Evolutionary conservation across 2,888 invertebrate genomes (phyloP), one percentile per base, ranked within the genome.

Genomic region (Lampropteryx suffumata): DNA sequence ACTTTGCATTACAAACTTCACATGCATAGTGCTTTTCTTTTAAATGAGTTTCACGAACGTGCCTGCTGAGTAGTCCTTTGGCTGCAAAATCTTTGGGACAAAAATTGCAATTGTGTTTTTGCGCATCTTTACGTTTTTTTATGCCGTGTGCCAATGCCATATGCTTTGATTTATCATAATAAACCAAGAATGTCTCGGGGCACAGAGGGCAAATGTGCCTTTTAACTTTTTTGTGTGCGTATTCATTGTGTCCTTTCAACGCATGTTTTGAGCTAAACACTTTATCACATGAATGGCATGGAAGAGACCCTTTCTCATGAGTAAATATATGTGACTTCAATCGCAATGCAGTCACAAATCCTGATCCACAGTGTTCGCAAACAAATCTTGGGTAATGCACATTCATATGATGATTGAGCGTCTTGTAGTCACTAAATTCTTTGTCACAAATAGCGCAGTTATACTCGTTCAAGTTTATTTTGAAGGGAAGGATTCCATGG

Each of bases 221-320:
- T 52, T 82, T 84, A 0, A 82, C 81, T 55, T 81, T 83, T 69
- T 86, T 88, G 30, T 91, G 91, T 0, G 90, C 85, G 0, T 78
- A 82, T 0, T 90, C 91, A 36, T 82, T 76, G 49, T 92, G 91
- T 47, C 91, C 79, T 9, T 88, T 89, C 45, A 74, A 82, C 0
- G 83, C 76, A 57, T 86, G 85, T 26, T 78, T 79, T 0, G 91
- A 91, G 0, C 84, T 76, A 45, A 91, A 92, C 0, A 88, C 73
- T 65, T 92, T 92, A n/a, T 86, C 79, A 46, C 92, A 92, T 6
- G 68, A 76, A 0, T 89, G 86, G 51, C 92, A 92, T 10, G 78
- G 64, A 21, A 79, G 75, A 0, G 76, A 70, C 0, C 84, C 88
- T 0, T 7, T 51, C 11, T 39, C 46, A 35, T 59, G 59, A 1